Evolutionary conservation across 2,888 invertebrate genomes (phyloP), one percentile per base, ranked within the genome.

Genomic region (Fragum whitleyi): DNA sequence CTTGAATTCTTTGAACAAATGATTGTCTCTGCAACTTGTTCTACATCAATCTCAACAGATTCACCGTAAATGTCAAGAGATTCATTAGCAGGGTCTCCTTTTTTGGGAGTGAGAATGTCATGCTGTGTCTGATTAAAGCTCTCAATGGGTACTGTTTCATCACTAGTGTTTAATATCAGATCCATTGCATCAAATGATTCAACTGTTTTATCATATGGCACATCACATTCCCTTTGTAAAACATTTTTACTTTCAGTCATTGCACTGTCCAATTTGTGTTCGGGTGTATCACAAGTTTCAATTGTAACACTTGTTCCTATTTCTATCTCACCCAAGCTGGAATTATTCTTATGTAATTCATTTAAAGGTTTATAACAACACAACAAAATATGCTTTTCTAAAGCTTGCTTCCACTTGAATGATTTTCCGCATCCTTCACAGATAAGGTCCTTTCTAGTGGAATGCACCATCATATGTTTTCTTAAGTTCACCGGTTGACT

Each of bases 401-500:
- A 51, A 2, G 74, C 73, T 28, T 79, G 79, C 26, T 79, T 83
- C 83, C 79, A 77, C 39, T 65, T 29, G 57, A 83, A 79, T 19
- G 71, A 65, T 57, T 74, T 36, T 6, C 74, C 67, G 71, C 83
- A 79, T 5, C 26, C 14, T 14, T 26, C 28, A 51, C 79, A 83
- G 0, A 28, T n/a, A n/a, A 39, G 59, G 19, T 83, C 71, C 29
- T 83, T 83, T 11, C 57, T 39, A 14, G 59, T 7, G 0, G 73
- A 59, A 59, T 83, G 79, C 5, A 79, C 59, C 2, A 70, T 68
- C 73, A 74, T 70, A n/a, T 83, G 79, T 28, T 83, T 83, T 26
- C 69, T 79, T 16, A 79, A 39, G 39, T 79, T 77, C n/a, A 83
- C 83, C 0, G 79, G 79, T 36, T 79, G 83, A 21, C 65, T 83